phyloP scores from a whole-genome alignment of 1,140 invertebrate genomes.

The Achroia grisella region DNA sequence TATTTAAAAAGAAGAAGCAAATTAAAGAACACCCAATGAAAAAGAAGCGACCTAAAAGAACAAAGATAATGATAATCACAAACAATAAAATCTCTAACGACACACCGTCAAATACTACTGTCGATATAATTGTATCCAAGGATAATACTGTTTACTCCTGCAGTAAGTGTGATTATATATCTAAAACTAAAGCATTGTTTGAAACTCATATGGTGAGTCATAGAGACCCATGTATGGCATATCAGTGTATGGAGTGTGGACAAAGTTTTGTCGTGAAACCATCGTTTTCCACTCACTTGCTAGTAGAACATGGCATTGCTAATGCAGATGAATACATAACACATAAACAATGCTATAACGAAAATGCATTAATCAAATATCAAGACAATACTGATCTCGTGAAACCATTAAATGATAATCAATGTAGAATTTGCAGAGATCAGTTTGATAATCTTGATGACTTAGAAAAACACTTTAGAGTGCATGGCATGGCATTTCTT shows the following conservation, averaged over 20 bases:
- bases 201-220: slow-evolving; percentile 73
- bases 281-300: slow-evolving; percentile 78
- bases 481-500: slow-evolving; percentile 81
- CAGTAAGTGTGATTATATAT: slow-evolving; percentile 71
- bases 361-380: slow-evolving; percentile 64
- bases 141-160: slow-evolving; percentile 35
- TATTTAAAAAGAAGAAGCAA: slow-evolving; percentile 11
- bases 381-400: slow-evolving; percentile 48
- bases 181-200: slow-evolving; percentile 60
- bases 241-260: slow-evolving; percentile 80
- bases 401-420: slow-evolving; percentile 74
- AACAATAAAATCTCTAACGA: no score
- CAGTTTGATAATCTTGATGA: slow-evolving; percentile 74
- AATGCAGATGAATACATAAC: slow-evolving; percentile 75
- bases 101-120: slow-evolving; percentile 4
- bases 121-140: slow-evolving; percentile 3
- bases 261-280: slow-evolving; percentile 79
- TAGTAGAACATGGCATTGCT: slow-evolving; percentile 75
- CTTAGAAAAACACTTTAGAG: slow-evolving; percentile 77
- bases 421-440: slow-evolving; percentile 78
- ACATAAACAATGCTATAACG: slow-evolving; percentile 74
- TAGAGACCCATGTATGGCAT: slow-evolving; percentile 74
- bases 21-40: slow-evolving; percentile 8
- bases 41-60: slow-evolving; percentile 15
- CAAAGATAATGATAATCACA: slow-evolving; percentile 10